phyloP scores from a whole-genome alignment of 2,888 invertebrate genomes.

The Heliconius cydno region DNA sequence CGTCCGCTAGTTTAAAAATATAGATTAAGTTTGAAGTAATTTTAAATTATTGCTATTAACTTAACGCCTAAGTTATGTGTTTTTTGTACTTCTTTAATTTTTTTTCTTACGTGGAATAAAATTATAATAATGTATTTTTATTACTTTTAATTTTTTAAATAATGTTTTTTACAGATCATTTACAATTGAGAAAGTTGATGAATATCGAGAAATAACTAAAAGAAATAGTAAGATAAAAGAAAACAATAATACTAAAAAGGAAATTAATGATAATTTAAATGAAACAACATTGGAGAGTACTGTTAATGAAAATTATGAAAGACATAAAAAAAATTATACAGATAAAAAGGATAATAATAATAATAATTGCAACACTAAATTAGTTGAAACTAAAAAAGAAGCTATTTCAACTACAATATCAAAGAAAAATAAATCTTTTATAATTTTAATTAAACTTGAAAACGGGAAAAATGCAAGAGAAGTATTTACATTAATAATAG shows the following conservation, averaged over 20 bases:
- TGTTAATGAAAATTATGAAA: neutral
- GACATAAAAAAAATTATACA: neutral
- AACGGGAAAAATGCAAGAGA: slow-evolving; percentile 35
- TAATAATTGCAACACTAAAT: neutral
- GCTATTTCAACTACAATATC: neutral
- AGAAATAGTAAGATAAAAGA: neutral
- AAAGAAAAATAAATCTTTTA: neutral
- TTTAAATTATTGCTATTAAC: no score
- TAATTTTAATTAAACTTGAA: slow-evolving; percentile 3
- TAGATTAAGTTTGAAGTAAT: no score
- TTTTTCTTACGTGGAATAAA: no score
- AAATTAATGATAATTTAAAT: neutral
- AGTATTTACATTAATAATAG: slow-evolving; percentile 53
- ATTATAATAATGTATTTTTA: no score
- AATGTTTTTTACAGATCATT: slow-evolving; percentile 13
- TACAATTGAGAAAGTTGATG: neutral
- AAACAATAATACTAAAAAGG: neutral
- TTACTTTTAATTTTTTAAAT: no score
- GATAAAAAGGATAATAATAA: slow-evolving; percentile 4
- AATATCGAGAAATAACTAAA: neutral
- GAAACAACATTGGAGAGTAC: neutral
- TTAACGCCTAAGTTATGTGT: no score
- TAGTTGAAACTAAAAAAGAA: neutral
- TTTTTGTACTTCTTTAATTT: no score
- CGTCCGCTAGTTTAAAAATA: no score